Conservation (phyloP, 2,113 vertebrate genomes). For the Sorex araneus region DNA sequence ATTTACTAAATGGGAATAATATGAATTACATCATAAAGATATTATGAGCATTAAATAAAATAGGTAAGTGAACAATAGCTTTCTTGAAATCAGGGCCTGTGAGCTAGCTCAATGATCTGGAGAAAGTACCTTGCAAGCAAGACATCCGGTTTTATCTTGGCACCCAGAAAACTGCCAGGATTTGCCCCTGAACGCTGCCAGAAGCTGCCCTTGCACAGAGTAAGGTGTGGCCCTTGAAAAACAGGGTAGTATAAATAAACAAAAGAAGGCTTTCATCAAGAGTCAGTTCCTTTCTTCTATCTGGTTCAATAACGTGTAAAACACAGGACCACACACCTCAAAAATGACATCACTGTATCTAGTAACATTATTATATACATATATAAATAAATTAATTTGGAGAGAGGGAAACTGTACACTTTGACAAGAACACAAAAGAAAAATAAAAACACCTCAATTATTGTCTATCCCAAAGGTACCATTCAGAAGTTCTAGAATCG, state of each 20-base stretch:
- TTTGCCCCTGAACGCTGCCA: too few relatives aligned
- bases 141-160: too few relatives aligned
- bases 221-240: too few relatives aligned
- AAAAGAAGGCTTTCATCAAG: slow-evolving; percentile 5
- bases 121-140: too few relatives aligned
- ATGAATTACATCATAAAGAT: neutral
- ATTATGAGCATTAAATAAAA: neutral
- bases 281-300: neutral
- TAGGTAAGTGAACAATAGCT: neutral
- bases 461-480: neutral
- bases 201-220: too few relatives aligned
- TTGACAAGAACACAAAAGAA: slow-evolving; percentile 4
- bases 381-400: slow-evolving; percentile 3
- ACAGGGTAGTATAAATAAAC: neutral
- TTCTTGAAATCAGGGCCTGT: neutral
- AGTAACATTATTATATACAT: too few relatives aligned
- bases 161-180: too few relatives aligned
- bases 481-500: slow-evolving; percentile 31
- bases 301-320: neutral
- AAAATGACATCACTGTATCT: neutral
- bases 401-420: neutral
- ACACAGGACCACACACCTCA: neutral
- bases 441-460: neutral
- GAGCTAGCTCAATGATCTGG: too few relatives aligned
- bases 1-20: slow-evolving; percentile 7